Evolutionary conservation across 37 sponge, comb jelly and placozoan genomes (phyloP).

Genomic region (Oopsacas minuta): DNA sequence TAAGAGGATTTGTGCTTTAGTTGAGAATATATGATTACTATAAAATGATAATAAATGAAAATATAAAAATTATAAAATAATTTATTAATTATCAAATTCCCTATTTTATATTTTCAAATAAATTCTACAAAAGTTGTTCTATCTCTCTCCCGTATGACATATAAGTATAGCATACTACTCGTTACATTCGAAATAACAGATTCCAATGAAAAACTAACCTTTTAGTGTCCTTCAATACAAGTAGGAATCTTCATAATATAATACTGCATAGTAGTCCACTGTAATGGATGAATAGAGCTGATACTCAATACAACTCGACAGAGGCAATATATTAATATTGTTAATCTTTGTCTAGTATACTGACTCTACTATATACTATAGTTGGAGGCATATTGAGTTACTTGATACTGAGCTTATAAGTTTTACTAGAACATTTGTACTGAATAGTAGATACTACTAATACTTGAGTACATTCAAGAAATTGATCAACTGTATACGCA

Average conservation of each 20-base stretch:
- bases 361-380: slow-evolving; percentile 19
- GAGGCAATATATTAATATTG: slow-evolving; percentile 17
- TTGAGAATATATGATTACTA: too few species aligned
- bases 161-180: background rate
- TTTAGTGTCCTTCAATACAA: background rate
- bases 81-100: background rate
- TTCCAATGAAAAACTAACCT: background rate
- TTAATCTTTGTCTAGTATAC: slow-evolving; percentile 12
- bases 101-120: background rate
- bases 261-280: slow-evolving; percentile 12
- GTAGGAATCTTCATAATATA: slow-evolving; percentile 12
- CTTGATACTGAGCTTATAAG: slow-evolving; percentile 6
- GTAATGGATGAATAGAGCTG: background rate
- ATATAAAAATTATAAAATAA: background rate
- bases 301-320: slow-evolving; percentile 9
- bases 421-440: background rate
- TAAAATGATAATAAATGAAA: background rate
- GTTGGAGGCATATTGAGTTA: slow-evolving; percentile 18
- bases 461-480: background rate
- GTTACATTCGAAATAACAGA: background rate
- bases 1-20: background rate
- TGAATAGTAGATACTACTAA: slow-evolving; percentile 12
- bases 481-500: background rate
- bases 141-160: background rate
- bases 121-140: background rate